Conservation (phyloP, 1,140 invertebrate genomes). For the Brachionus angularis region DNA sequence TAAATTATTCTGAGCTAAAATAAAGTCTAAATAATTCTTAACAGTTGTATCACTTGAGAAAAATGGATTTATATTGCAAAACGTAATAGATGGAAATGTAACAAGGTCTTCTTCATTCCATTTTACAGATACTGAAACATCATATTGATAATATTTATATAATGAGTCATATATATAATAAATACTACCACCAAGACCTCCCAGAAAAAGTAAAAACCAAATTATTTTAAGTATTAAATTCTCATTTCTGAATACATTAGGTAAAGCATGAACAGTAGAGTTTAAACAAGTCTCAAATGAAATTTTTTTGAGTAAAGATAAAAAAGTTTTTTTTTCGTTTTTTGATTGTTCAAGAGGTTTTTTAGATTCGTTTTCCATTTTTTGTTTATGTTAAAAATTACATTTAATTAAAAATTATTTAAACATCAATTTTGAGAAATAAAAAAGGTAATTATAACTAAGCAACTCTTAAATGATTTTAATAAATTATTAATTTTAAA, state of each 20-base stretch:
- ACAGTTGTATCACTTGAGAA: background rate
- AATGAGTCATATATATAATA: background rate
- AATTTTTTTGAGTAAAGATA: background rate
- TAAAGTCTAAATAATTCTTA: background rate
- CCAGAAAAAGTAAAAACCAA: background rate
- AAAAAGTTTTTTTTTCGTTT: background rate
- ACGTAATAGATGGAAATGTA: background rate
- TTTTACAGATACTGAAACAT: background rate
- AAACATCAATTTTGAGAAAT: too few relatives aligned
- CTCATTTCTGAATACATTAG: background rate
- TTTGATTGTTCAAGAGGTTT: background rate
- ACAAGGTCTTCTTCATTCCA: background rate
- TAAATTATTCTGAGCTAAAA: background rate
- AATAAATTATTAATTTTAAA: too few relatives aligned
- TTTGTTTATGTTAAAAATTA: background rate
- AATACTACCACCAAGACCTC: background rate
- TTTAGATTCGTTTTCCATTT: background rate
- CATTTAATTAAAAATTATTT: background rate
- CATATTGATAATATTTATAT: background rate
- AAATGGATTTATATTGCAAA: background rate
- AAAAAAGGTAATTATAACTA: too few relatives aligned
- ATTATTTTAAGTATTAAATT: background rate
- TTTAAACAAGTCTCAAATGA: background rate
- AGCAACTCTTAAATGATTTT: too few relatives aligned
- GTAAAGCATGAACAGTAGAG: background rate